Conservation (phyloP, 2,888 invertebrate species). For the Nebria salina region DNA sequence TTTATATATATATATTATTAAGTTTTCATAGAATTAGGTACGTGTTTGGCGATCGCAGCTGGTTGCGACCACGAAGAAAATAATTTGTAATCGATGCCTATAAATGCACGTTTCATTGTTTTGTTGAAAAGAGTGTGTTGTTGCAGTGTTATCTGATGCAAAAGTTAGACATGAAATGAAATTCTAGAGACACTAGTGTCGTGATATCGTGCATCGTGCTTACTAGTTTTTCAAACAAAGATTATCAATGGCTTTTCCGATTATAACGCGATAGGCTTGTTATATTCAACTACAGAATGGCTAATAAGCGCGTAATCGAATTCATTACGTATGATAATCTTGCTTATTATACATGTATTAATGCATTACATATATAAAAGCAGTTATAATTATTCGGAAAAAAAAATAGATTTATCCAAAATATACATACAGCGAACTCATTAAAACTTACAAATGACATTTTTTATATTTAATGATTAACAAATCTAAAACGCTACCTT, state of each 20-base stretch:
- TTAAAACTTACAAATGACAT: too few species aligned
- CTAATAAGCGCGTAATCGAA: slow-evolving; percentile 37
- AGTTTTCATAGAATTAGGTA: slow-evolving; percentile 40
- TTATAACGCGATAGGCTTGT: neutral
- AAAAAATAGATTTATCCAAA: too few species aligned
- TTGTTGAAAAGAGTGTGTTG: slow-evolving; percentile 17
- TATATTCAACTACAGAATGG: slow-evolving; percentile 10
- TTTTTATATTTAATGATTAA: too few species aligned
- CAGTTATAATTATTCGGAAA: neutral
- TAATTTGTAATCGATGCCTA: slow-evolving; percentile 21
- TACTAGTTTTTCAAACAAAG: slow-evolving; percentile 16
- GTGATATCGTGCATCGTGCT: neutral
- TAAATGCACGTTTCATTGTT: slow-evolving; percentile 11
- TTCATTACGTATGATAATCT: slow-evolving; percentile 45
- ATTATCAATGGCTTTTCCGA: slow-evolving; percentile 6
- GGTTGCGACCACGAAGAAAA: slow-evolving; percentile 28
- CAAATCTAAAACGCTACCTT: too few species aligned
- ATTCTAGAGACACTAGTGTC: neutral
- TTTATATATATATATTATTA: slow-evolving; percentile 25
- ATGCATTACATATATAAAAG: slow-evolving; percentile 13
- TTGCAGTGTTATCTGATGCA: slow-evolving; percentile 2
- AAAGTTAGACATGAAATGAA: slow-evolving; percentile 13
- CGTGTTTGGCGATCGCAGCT: slow-evolving; percentile 17
- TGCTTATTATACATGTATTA: slow-evolving; percentile 33
- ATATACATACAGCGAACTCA: too few species aligned